Evolutionary conservation across 2,113 vertebrate genomes (phyloP).

Genomic region (Verasper variegatus): DNA sequence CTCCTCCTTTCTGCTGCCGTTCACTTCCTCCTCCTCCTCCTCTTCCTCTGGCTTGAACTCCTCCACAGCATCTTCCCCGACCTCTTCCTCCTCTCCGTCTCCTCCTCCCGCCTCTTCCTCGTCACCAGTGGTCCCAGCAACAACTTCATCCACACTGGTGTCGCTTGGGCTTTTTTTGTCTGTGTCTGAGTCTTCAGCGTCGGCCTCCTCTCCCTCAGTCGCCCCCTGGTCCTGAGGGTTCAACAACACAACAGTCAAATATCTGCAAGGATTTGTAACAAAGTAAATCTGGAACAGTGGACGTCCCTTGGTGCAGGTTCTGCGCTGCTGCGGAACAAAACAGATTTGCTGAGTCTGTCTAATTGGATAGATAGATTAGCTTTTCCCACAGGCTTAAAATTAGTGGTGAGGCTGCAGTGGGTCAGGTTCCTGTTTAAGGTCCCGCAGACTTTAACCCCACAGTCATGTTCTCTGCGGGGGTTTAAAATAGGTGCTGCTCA

Average conservation of each 20-base stretch:
- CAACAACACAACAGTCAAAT: neutral
- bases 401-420: slow-evolving; percentile 47
- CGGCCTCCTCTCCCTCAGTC: slow-evolving; percentile 60
- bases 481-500: neutral
- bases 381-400: slow-evolving; percentile 66
- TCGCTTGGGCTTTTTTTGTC: slow-evolving; percentile 15
- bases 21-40: neutral
- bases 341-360: slow-evolving; percentile 62
- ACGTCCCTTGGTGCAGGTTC: neutral
- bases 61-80: slow-evolving; percentile 26
- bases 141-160: neutral
- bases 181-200: slow-evolving; percentile 57
- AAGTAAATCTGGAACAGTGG: no score
- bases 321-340: slow-evolving; percentile 40
- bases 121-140: neutral
- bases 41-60: slow-evolving; percentile 39
- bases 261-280: no score
- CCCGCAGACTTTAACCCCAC: slow-evolving; percentile 23
- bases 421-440: slow-evolving; percentile 52
- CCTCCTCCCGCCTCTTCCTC: neutral
- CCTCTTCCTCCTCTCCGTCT: slow-evolving; percentile 14
- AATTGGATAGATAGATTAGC: slow-evolving; percentile 75
- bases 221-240: slow-evolving; percentile 13
- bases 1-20: neutral
- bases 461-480: neutral